Conservation (phyloP, 2,888 invertebrate species). For the Oligia strigilis region DNA sequence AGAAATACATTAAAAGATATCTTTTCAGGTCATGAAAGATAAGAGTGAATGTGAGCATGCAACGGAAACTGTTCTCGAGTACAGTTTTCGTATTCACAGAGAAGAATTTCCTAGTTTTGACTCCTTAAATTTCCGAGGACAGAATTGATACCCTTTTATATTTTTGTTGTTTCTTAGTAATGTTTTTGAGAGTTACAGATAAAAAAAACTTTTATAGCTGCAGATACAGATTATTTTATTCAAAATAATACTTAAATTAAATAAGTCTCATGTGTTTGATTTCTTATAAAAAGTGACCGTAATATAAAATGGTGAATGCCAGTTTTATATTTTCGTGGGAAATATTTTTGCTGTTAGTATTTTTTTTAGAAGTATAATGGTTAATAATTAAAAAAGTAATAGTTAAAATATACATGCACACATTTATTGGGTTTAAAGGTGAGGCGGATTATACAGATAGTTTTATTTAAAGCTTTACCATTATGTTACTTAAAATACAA, state of each 20-base stretch:
- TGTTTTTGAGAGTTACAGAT: neutral
- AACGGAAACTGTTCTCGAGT: conserved; percentile 44
- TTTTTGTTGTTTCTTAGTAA: conserved; percentile 14
- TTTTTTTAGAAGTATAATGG: too few relatives aligned
- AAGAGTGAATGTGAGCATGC: conserved; percentile 58
- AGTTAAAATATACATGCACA: too few relatives aligned
- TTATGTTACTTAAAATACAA: neutral
- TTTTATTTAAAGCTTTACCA: neutral
- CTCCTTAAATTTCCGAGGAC: conserved; percentile 29
- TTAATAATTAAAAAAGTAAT: too few relatives aligned
- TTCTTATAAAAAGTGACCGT: too few relatives aligned
- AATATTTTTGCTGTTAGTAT: too few relatives aligned
- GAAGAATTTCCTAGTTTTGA: conserved; percentile 49
- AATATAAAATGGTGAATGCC: too few relatives aligned
- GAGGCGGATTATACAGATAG: neutral
- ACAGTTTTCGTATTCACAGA: conserved; percentile 59
- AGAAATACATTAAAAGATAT: conserved; percentile 64
- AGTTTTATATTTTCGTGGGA: too few relatives aligned
- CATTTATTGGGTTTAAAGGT: neutral
- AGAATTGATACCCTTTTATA: conserved; percentile 35
- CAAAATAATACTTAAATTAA: too few relatives aligned
- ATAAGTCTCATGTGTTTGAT: too few relatives aligned
- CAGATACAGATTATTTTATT: too few relatives aligned
- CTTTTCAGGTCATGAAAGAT: conserved; percentile 60
- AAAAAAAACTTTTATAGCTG: too few relatives aligned